A percentile compares a stretch with the other conserved stretches of the same genome.
Conservation (phyloP, 2,113 vertebrate genomes). For the Buteo buteo region DNA sequence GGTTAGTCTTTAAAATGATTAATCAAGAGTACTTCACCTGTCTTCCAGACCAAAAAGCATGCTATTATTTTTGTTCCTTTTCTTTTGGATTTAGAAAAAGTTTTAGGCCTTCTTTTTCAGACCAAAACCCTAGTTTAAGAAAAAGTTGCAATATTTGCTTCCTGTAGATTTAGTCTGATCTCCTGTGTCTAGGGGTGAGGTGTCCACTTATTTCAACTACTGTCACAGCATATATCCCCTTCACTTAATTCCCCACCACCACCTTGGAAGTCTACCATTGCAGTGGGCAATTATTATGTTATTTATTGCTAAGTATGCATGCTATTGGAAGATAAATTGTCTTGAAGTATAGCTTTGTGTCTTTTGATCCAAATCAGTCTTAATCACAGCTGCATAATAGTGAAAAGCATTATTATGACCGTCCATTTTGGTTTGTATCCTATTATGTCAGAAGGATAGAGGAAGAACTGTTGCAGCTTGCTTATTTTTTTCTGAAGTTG, state of each 20-base stretch:
- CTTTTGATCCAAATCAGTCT: background rate
- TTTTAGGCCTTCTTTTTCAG: background rate
- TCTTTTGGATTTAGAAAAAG: background rate
- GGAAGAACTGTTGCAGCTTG: background rate
- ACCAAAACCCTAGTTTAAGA: background rate
- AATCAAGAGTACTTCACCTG: background rate
- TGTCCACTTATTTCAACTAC: background rate
- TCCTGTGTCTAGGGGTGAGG: background rate
- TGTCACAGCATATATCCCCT: background rate
- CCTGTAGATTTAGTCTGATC: background rate
- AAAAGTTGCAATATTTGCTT: background rate
- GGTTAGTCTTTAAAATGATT: background rate
- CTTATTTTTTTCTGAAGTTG: background rate
- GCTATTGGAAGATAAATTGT: background rate
- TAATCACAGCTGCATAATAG: background rate
- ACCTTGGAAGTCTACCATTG: background rate
- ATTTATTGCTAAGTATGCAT: background rate
- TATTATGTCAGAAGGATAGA: background rate
- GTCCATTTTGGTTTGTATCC: background rate
- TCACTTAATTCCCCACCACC: background rate
- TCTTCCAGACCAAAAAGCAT: background rate
- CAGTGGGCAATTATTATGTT: background rate
- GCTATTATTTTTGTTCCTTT: background rate
- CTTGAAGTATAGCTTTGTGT: background rate
- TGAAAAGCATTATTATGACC: background rate